Evolutionary conservation across 1,140 invertebrate genomes (phyloP).

Genomic region (Plectrocnemia conspersa): DNA sequence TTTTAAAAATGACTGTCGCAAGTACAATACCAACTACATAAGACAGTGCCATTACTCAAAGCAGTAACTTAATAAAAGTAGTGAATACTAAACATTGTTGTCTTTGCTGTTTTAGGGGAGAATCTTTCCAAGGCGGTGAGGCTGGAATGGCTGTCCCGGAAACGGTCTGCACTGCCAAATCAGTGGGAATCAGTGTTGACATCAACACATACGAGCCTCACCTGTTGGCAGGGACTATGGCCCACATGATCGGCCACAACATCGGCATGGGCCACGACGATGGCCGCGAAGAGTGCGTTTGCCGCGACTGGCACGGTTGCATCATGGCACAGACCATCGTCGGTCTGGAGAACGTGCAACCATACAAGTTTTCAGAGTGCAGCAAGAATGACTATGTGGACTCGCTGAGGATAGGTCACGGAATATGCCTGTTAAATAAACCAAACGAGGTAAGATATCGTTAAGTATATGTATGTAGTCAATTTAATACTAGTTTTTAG

Average conservation of each 20-base stretch:
- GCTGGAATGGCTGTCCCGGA: slow-evolving; percentile 89
- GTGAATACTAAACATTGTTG: too few species aligned
- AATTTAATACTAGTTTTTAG: too few species aligned
- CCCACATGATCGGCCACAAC: slow-evolving; percentile 96
- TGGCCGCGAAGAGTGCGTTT: slow-evolving; percentile 75
- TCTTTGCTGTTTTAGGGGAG: slow-evolving; percentile 65
- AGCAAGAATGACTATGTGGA: slow-evolving; percentile 82
- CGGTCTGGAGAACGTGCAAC: slow-evolving; percentile 84
- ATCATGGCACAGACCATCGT: slow-evolving; percentile 93
- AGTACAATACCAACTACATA: too few species aligned
- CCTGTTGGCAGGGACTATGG: slow-evolving; percentile 86
- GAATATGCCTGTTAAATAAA: slow-evolving; percentile 84
- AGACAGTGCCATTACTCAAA: too few species aligned
- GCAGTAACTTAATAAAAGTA: too few species aligned
- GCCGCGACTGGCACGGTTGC: slow-evolving; percentile 91
- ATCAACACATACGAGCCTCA: slow-evolving; percentile 91
- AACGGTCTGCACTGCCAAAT: slow-evolving; percentile 84
- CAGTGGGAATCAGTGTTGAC: slow-evolving; percentile 88
- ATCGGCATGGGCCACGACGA: slow-evolving; percentile 94
- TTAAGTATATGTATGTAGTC: too few species aligned
- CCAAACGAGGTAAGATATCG: slow-evolving; percentile 85
- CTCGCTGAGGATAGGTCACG: slow-evolving; percentile 70
- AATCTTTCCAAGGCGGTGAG: slow-evolving; percentile 75
- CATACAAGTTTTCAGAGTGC: slow-evolving; percentile 90
- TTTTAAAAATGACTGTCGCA: too few species aligned